A percentile compares a stretch with the other conserved stretches of the same genome.
These are phyloP conservation scores for Paralvinella palmiformis DNA, from an alignment of 1,140 invertebrate genomes.

Conservation along the genomic window DNA sequence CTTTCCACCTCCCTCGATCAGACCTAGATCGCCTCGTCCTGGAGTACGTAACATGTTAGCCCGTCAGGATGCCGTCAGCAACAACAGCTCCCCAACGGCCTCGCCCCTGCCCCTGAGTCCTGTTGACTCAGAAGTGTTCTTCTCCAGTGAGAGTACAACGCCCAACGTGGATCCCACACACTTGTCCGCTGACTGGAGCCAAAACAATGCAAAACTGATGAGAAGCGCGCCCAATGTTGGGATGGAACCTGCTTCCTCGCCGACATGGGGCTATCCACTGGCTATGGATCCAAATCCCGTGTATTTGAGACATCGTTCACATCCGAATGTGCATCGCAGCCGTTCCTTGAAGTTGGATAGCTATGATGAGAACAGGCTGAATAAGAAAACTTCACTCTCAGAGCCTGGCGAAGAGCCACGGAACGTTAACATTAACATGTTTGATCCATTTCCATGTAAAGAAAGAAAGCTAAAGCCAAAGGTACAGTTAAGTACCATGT, in stretches of 20 bases:
- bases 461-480: neutral
- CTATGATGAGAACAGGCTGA: neutral
- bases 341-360: neutral
- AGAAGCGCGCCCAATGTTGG: no score
- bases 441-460: constrained; percentile 8
- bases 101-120: neutral
- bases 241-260: neutral
- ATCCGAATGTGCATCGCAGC: neutral
- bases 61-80: neutral
- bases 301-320: neutral
- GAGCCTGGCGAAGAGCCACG: no score
- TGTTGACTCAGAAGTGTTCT: neutral
- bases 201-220: no score
- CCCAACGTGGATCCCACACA: no score
- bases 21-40: neutral
- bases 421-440: constrained; percentile 14
- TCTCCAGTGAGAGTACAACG: no score
- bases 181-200: no score
- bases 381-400: neutral
- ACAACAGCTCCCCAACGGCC: neutral
- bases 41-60: neutral
- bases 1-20: neutral
- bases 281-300: neutral
- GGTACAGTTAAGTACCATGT: neutral
- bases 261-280: neutral